A percentile compares a stretch with the other conserved stretches of the same genome.
These are phyloP conservation scores for Lamprologus ornatipinnis DNA, from an alignment of 2,113 vertebrate species.

Conservation along the genomic window DNA sequence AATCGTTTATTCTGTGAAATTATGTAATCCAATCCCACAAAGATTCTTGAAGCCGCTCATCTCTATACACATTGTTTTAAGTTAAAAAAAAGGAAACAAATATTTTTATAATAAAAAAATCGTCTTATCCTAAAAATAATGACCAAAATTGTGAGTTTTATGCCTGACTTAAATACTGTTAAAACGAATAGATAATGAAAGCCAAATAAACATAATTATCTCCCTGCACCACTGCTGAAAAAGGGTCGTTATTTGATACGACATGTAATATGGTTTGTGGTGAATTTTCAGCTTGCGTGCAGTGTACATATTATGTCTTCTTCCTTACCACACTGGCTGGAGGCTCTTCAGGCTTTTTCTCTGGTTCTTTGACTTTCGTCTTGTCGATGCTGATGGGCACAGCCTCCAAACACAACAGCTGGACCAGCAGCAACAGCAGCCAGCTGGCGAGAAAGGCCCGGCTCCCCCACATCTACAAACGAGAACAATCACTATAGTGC, in stretches of 20 bases:
- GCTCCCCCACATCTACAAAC: conserved; percentile 78
- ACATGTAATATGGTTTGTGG: background rate
- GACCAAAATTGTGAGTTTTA: background rate
- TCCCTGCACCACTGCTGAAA: background rate
- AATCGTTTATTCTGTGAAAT: background rate
- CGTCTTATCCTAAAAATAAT: background rate
- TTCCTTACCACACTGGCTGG: conserved; percentile 82
- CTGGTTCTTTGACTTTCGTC: conserved; percentile 80
- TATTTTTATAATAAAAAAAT: background rate
- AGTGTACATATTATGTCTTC: background rate
- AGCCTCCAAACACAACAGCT: conserved; percentile 71
- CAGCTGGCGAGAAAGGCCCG: conserved; percentile 55
- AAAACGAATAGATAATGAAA: background rate
- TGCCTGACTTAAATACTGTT: background rate
- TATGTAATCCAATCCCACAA: background rate
- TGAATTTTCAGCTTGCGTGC: background rate
- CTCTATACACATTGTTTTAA: background rate
- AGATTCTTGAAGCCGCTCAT: background rate
- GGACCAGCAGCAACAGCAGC: conserved; percentile 64
- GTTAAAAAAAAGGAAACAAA: background rate
- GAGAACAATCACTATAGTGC: background rate
- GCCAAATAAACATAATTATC: background rate
- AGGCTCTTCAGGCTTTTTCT: conserved; percentile 71
- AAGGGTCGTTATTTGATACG: background rate
- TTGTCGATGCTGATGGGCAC: conserved; percentile 92